These are phyloP conservation scores for Choristoneura fumiferana DNA, from an alignment of 1,140 invertebrate species.

Conservation along the genomic window DNA sequence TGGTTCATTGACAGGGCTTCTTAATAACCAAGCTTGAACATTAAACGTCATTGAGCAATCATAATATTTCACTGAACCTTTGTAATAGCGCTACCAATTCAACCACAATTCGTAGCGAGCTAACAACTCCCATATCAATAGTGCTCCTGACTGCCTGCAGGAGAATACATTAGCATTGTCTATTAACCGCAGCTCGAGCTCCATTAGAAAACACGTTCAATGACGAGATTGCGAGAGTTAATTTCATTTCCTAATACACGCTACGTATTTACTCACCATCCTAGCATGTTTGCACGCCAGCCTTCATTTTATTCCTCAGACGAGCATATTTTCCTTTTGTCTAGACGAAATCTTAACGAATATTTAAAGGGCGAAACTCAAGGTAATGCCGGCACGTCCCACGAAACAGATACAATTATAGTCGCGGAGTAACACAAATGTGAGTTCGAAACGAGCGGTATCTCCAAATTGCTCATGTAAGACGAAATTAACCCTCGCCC, in stretches of 20 bases:
- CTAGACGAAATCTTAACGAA: constrained; percentile 76
- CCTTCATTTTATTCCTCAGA: constrained; percentile 65
- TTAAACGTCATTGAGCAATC: too few species aligned
- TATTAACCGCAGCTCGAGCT: constrained; percentile 17
- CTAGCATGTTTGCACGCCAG: constrained; percentile 63
- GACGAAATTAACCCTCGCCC: constrained; percentile 74
- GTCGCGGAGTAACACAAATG: constrained; percentile 40
- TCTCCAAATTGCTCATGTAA: constrained; percentile 75
- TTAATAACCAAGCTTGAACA: too few species aligned
- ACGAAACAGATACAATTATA: constrained; percentile 30
- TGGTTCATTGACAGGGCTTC: too few species aligned
- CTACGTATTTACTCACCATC: constrained; percentile 64
- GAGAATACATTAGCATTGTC: constrained; percentile 16
- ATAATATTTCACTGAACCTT: too few species aligned
- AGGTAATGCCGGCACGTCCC: constrained; percentile 25
- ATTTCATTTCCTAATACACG: constrained; percentile 74
- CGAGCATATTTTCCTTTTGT: constrained; percentile 75
- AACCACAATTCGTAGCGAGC: constrained; percentile 9
- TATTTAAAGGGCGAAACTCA: constrained; percentile 54
- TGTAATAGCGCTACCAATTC: background rate
- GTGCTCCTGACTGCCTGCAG: constrained; percentile 12
- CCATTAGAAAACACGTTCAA: constrained; percentile 32
- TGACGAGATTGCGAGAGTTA: constrained; percentile 70
- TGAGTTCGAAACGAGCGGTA: constrained; percentile 50
- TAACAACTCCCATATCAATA: constrained; percentile 16